phyloP scores from a whole-genome alignment of 2,797 vertebrate species.

The Enteromius afrohamiltoni region DNA sequence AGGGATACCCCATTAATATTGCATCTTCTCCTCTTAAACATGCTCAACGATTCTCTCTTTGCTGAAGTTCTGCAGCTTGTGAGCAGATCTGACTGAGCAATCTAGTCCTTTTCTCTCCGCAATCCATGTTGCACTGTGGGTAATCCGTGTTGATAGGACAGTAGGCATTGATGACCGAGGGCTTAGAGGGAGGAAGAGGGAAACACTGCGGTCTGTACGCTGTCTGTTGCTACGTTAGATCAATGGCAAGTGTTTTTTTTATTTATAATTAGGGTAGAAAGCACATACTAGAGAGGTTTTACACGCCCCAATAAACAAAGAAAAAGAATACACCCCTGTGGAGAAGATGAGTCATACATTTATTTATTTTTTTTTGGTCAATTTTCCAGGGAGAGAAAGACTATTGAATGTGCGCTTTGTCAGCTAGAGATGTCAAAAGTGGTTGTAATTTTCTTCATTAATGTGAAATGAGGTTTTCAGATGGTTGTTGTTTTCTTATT shows the following conservation, averaged over 20 bases:
- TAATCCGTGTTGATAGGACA: slow-evolving; percentile 60
- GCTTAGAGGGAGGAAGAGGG: not conserved
- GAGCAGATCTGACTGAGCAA: slow-evolving; percentile 56
- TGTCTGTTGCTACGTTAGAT: not conserved
- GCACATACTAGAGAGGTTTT: slow-evolving; percentile 23
- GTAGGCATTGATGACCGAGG: slow-evolving; percentile 41
- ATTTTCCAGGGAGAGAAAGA: not conserved
- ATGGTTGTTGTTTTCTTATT: slow-evolving; percentile 3
- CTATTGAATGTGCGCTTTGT: slow-evolving; percentile 7
- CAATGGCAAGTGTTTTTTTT: not conserved
- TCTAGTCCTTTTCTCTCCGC: slow-evolving; percentile 48
- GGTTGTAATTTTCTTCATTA: not conserved
- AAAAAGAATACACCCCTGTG: not conserved
- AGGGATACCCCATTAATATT: slow-evolving; percentile 61
- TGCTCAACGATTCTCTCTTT: slow-evolving; percentile 13
- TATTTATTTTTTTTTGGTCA: not conserved
- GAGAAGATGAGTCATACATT: not conserved
- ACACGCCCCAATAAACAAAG: not conserved
- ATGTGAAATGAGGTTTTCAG: not conserved
- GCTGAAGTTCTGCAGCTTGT: slow-evolving; percentile 34
- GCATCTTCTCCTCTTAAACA: slow-evolving; percentile 48
- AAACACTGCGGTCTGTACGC: not conserved
- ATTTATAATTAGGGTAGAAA: not conserved
- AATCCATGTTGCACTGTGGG: slow-evolving; percentile 57
- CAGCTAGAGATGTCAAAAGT: not conserved